Evolutionary conservation across 2,888 invertebrate genomes (phyloP).

Genomic region (Lycocerus yunnanus): DNA sequence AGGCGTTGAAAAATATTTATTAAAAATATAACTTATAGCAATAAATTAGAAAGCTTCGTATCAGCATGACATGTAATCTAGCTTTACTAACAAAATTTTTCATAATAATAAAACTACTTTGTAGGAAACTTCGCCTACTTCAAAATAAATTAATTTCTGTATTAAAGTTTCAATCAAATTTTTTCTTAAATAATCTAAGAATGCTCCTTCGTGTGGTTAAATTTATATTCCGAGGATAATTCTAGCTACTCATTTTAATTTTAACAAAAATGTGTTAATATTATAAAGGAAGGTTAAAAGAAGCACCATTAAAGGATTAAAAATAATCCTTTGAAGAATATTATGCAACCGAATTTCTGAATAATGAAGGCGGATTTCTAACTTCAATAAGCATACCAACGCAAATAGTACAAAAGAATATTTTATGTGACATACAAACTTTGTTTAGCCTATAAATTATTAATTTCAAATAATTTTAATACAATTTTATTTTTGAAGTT

Average conservation of each 20-base stretch:
- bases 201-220: not conserved
- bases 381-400: not conserved
- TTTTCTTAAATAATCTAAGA: too few relatives aligned
- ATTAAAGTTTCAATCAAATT: not conserved
- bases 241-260: not conserved
- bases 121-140: not conserved
- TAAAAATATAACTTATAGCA: not conserved
- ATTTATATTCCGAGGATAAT: not conserved
- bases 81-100: not conserved
- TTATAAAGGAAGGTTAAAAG: not conserved
- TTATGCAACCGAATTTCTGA: not conserved
- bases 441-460: not conserved
- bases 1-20: not conserved
- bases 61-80: not conserved
- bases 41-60: not conserved
- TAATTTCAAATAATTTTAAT: not conserved
- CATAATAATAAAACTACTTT: not conserved
- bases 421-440: not conserved
- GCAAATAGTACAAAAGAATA: not conserved
- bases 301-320: not conserved
- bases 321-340: not conserved
- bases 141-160: not conserved
- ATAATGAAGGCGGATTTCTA: not conserved
- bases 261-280: not conserved
- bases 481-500: too few relatives aligned